Percentiles rank a stretch among this genome's conserved stretches.
phyloP scores from a whole-genome alignment of 1,140 invertebrate genomes.

The fruit fly (Drosophila melanogaster) region DNA sequence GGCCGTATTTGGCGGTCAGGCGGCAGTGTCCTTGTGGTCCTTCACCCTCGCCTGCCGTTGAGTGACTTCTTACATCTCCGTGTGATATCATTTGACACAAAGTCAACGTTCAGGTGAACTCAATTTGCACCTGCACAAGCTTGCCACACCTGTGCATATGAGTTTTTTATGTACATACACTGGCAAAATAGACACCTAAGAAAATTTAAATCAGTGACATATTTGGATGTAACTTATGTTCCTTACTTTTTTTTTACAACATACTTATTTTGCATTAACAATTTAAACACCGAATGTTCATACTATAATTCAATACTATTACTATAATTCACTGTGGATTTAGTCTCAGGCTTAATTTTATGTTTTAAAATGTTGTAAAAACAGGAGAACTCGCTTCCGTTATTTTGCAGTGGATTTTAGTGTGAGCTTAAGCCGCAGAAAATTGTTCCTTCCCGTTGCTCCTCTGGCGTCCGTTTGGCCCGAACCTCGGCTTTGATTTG shows the following conservation, averaged over 20 bases:
- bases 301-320: too few relatives aligned
- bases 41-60: neutral
- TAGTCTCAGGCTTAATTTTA: too few relatives aligned
- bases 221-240: too few relatives aligned
- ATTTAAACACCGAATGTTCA: too few relatives aligned
- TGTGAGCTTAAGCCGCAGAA: neutral
- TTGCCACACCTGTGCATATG: neutral
- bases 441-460: neutral
- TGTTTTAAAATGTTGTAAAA: too few relatives aligned
- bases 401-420: neutral
- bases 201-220: too few relatives aligned
- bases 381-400: too few relatives aligned
- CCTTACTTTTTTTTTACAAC: too few relatives aligned
- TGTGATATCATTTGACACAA: slow-evolving; percentile 38
- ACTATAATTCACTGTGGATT: too few relatives aligned
- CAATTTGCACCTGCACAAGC: slow-evolving; percentile 38
- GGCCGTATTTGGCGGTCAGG: slow-evolving; percentile 2
- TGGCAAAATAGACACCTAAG: neutral
- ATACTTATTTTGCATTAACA: too few relatives aligned
- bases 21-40: slow-evolving; percentile 1
- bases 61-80: neutral
- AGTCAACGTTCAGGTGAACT: slow-evolving; percentile 30
- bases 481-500: neutral
- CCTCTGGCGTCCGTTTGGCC: neutral
- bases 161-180: neutral